Conservation (phyloP, 2,888 invertebrate species). For the Clusia tigrina region DNA sequence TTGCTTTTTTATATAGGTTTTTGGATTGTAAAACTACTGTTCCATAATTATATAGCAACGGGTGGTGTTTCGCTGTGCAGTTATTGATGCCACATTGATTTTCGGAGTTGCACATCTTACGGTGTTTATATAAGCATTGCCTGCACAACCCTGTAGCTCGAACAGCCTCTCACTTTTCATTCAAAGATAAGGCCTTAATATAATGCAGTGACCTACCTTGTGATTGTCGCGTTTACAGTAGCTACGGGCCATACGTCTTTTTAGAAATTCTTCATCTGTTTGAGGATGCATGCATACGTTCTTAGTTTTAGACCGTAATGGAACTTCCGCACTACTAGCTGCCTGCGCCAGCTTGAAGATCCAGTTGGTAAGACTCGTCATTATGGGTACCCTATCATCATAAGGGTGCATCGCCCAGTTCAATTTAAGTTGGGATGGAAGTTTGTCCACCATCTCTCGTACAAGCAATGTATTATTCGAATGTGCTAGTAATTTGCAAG, state of each 20-base stretch:
- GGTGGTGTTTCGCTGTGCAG: neutral
- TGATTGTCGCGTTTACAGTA: conserved; percentile 12
- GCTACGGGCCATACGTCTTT: conserved; percentile 11
- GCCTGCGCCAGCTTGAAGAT: conserved; percentile 16
- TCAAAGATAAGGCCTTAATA: conserved; percentile 19
- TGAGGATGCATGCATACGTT: too few species aligned
- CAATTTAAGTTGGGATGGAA: conserved; percentile 22
- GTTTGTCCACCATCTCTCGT: conserved; percentile 19
- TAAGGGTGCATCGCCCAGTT: conserved; percentile 21
- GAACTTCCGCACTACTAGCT: conserved; percentile 12
- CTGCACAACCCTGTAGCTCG: neutral
- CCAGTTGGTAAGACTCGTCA: conserved; percentile 16
- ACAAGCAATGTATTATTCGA: conserved; percentile 3
- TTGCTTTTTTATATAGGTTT: too few species aligned
- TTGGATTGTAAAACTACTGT: too few species aligned
- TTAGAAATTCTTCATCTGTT: too few species aligned
- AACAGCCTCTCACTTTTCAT: conserved; percentile 12
- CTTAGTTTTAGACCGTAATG: too few species aligned
- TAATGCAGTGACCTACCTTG: conserved; percentile 18
- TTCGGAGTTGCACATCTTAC: neutral
- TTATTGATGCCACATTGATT: neutral
- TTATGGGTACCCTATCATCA: conserved; percentile 16
- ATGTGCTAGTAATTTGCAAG: conserved; percentile 17
- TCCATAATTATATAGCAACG: too few species aligned
- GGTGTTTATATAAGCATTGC: neutral